A percentile compares a stretch with the other conserved stretches of the same genome.
phyloP scores from a whole-genome alignment of 2,113 vertebrate species.

The Megalops atlanticus region DNA sequence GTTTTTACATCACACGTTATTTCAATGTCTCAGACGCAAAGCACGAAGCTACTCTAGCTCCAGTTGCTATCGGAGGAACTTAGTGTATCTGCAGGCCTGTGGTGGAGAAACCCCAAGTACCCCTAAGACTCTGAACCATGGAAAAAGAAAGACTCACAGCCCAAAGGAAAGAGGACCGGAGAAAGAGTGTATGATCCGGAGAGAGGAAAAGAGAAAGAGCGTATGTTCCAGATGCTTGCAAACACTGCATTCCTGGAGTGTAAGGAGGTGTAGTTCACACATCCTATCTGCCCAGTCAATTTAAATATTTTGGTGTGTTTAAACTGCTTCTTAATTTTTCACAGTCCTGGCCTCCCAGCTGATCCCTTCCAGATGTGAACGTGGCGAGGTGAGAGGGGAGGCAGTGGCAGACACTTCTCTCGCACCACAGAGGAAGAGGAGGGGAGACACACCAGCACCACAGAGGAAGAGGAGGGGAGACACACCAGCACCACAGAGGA shows the following conservation, averaged over 20 bases:
- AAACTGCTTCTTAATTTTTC: constrained; percentile 67
- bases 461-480: background rate
- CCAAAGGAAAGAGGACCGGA: constrained; percentile 15
- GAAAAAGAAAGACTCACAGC: constrained; percentile 6
- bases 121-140: no score
- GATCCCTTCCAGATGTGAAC: constrained; percentile 61
- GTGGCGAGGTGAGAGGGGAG: background rate
- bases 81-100: no score
- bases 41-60: no score
- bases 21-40: no score
- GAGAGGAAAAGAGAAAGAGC: background rate
- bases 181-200: background rate
- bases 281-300: constrained; percentile 57
- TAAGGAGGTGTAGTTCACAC: constrained; percentile 54
- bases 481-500: no score
- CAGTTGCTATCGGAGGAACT: no score
- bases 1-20: no score
- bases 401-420: background rate
- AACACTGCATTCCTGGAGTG: constrained; percentile 54
- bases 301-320: constrained; percentile 63
- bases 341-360: constrained; percentile 44
- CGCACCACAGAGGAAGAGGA: background rate
- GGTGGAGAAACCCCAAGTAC: no score
- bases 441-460: no score
- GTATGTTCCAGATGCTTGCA: constrained; percentile 41